Base-by-base conservation (phyloP, 2,797 vertebrate species). In the Limosa lapponica region DNA sequence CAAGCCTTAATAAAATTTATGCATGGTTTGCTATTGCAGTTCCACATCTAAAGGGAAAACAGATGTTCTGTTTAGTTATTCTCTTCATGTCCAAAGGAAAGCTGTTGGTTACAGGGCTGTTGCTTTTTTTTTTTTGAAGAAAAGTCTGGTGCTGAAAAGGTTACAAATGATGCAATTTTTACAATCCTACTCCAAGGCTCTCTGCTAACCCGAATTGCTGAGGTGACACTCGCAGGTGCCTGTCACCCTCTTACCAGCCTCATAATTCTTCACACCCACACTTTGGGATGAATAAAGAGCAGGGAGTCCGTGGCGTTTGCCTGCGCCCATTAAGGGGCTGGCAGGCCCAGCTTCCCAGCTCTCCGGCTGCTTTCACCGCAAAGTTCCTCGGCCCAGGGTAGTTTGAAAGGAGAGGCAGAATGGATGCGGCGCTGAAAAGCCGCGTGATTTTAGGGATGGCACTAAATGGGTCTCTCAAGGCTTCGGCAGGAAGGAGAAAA, bases 51-150 rank as follows among this genome's bases (percentile, higher is more conserved):
- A 96, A 91, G 96, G 95, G 96, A 96, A 96, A 97, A 96, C 97
- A 97, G 96, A 97, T 96, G 96, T 96, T 97, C 86, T 66, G 77
- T 96, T 96, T 85, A 96, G 96, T 93, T 94, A 95, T 95, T 95
- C 84, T 90, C 93, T 89, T 92, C 92, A 59, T 92, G 90, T 96
- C 90, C 51, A 8, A 82, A 71, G 34, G 37, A 95, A 94, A 90
- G 67, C 92, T 95, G 86, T 78, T 90, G 74, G 75, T 95, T 96
- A 90, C 92, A 91, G 91, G 25, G 16, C 11, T 41, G 49, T 28
- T 36, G 27, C 52, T 44, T 9, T 18, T 25, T 67, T 82, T 89
- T 86, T 67, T 91, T 82, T 36, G 36, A 39, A 30, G n/a, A 64
- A 58, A 86, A 79, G 20, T 13, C 69, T 91, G 71, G 64, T 83